Percentiles rank a stretch among this genome's conserved stretches.
phyloP scores from a whole-genome alignment of 2,888 invertebrate genomes.

The Hypselothyrea guttata region DNA sequence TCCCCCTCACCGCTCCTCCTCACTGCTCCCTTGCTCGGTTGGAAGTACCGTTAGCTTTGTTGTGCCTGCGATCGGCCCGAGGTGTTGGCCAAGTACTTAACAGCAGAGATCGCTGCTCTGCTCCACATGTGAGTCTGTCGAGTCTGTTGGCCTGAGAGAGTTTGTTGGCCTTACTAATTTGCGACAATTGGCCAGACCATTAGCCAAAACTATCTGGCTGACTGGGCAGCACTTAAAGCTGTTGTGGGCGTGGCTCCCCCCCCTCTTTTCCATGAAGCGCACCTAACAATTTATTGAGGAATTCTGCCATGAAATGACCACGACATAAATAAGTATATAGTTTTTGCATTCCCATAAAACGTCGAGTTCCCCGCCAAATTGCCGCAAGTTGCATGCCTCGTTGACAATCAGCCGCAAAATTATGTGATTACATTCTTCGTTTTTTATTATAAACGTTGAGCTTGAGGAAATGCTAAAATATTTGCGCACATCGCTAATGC shows the following conservation, averaged over 20 bases:
- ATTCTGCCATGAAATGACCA: conserved; percentile 65
- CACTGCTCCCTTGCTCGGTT: too few relatives aligned
- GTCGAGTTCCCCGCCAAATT: conserved; percentile 7
- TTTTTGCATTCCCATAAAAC: background rate
- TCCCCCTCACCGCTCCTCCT: background rate
- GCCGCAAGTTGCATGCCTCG: conserved; percentile 3
- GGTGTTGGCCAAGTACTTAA: conserved; percentile 59
- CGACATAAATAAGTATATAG: conserved; percentile 50
- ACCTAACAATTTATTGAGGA: conserved; percentile 58
- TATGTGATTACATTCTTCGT: conserved; percentile 15
- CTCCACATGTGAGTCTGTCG: conserved; percentile 2
- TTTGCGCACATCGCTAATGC: background rate
- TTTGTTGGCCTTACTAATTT: conserved; percentile 65
- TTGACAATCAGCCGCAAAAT: conserved; percentile 36
- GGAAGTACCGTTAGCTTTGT: conserved; percentile 62
- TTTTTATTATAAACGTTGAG: too few relatives aligned
- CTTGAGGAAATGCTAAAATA: conserved; percentile 24
- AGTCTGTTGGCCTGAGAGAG: conserved; percentile 26
- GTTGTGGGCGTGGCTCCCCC: conserved; percentile 62
- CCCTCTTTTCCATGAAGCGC: conserved; percentile 24
- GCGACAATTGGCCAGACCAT: conserved; percentile 73
- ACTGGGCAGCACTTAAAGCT: conserved; percentile 5
- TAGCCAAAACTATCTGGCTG: conserved; percentile 40
- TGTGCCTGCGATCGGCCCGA: conserved; percentile 71
- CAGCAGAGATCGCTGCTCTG: conserved; percentile 9